These are phyloP conservation scores for Pseudochirops corinnae DNA, from an alignment of 2,797 vertebrate species.

Conservation along the genomic window DNA sequence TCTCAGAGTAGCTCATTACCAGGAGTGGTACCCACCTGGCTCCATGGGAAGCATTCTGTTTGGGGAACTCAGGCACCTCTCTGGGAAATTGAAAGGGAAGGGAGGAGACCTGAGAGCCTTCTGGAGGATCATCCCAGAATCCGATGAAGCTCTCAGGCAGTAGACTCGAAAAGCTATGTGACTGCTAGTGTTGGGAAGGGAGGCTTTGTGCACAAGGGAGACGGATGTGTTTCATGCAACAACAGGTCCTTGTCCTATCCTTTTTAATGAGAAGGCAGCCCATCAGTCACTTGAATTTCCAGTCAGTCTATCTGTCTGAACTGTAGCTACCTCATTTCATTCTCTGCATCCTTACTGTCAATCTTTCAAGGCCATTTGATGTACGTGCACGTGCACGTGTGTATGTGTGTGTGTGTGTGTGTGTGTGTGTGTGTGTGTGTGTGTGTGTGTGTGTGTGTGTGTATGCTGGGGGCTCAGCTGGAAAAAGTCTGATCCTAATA, in stretches of 20 bases:
- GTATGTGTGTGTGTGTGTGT: background rate
- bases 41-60: background rate
- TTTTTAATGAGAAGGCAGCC: background rate
- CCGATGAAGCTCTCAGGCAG: background rate
- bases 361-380: background rate
- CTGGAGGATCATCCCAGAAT: background rate
- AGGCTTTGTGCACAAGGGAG: background rate
- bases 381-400: background rate
- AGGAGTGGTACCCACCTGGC: background rate
- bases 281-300: background rate
- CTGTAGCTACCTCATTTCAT: background rate
- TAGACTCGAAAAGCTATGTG: background rate
- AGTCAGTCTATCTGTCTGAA: background rate
- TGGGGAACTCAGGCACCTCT: background rate
- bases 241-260: background rate
- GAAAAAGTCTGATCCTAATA: background rate
- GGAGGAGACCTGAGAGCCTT: background rate
- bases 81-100: slow-evolving; percentile 34
- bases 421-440: background rate
- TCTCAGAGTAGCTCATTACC: background rate
- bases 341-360: background rate
- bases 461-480: background rate
- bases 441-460: background rate
- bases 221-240: background rate
- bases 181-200: background rate